Evolutionary conservation across 2,888 invertebrate species (phyloP).

Genomic region (Erpobdella octoculata): DNA sequence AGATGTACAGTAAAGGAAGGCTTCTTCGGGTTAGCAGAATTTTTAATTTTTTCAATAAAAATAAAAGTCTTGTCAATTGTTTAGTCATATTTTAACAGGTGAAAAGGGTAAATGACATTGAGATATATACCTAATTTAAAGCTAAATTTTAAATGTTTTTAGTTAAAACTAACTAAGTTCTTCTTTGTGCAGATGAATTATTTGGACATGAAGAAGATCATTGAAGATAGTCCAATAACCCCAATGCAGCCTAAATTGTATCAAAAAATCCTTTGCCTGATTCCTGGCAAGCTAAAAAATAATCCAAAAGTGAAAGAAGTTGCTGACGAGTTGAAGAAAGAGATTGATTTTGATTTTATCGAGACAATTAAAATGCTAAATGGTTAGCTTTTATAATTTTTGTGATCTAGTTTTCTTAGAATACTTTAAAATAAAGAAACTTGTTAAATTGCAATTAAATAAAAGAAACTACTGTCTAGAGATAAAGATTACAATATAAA

Average conservation of each 20-base stretch:
- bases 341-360: slow-evolving; percentile 46
- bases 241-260: slow-evolving; percentile 50
- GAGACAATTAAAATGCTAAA: slow-evolving; percentile 51
- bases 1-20: slow-evolving; percentile 24
- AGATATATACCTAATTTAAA: background rate
- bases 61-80: background rate
- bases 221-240: slow-evolving; percentile 49
- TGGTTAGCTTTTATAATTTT: slow-evolving; percentile 40
- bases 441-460: too few relatives aligned
- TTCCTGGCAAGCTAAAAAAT: slow-evolving; percentile 46
- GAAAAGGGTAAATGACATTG: background rate
- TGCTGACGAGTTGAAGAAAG: slow-evolving; percentile 45
- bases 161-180: background rate
- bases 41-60: background rate
- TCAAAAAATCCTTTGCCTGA: slow-evolving; percentile 46
- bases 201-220: slow-evolving; percentile 50
- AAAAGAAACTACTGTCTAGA: too few relatives aligned
- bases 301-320: slow-evolving; percentile 41
- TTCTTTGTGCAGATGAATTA: slow-evolving; percentile 46
- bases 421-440: too few relatives aligned
- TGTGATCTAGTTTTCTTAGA: too few relatives aligned
- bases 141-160: background rate
- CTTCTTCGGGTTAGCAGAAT: slow-evolving; percentile 10
- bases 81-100: background rate
- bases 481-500: too few relatives aligned